Base-by-base conservation (phyloP, 1,140 invertebrate genomes). In the Platorchestia sp. region DNA sequence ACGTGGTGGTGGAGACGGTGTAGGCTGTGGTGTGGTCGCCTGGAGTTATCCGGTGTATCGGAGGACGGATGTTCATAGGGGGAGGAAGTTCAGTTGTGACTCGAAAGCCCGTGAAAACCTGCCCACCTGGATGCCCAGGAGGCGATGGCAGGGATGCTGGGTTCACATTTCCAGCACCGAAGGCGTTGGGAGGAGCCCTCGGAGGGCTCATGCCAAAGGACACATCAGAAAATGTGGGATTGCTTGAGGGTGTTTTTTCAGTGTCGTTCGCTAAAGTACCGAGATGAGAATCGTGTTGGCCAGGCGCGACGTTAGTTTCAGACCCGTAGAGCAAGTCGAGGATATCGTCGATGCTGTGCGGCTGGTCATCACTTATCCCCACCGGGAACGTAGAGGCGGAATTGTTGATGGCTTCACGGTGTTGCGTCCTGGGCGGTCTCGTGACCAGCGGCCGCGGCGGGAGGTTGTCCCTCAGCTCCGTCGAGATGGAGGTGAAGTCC, bases 41-140 rank as follows among this genome's bases (percentile, higher is more conserved):
- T 1, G 16, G 0, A 86, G 95, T 7, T 14, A 14, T 36, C 44
- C 27, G 22, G 51, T 47, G 45, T 0, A 10, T 19, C 0, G 95
- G 93, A 40, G 96, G 96, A 19, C 86, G 44, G 42, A 95, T 42
- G 59, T 95, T 42, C 43, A 89, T 41, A 44, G 95, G 95, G 6
- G 86, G 43, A 47, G 95, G 86, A 0, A 75, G 45, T 41, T 36
- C 27, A 89, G 95, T 95, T n/a, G 47, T 93, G 45, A 41, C n/a
- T 40, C 16, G 93, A 75, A 22, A 36, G 59, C 19, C 44, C 16
- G 75, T 42, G 42, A 86, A 51, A n/a, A 87, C n/a, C 14, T 75
- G 59, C 36, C 59, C 27, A 36, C 10, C 27, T 3, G 36, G 14
- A 75, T 75, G 59, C 36, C 27, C 14, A 59, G 43, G 87, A 16